Percentiles rank a stretch among this genome's conserved stretches.
Conservation (phyloP, 2,113 vertebrate genomes). For the Nothoprocta perdicaria region DNA sequence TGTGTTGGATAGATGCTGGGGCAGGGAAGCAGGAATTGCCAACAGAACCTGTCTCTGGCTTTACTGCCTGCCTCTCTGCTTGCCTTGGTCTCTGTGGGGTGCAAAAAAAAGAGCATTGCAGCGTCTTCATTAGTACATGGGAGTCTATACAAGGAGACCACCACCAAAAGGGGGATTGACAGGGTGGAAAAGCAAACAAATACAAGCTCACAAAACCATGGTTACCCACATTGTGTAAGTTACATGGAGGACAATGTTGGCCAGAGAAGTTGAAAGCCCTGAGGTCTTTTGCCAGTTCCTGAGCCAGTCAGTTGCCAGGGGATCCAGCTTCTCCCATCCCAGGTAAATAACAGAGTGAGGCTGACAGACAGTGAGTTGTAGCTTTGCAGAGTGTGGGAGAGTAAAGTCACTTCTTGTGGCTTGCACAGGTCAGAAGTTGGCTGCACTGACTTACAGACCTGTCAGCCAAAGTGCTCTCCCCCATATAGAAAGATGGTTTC, state of each 20-base stretch:
- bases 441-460: slow-evolving; percentile 49
- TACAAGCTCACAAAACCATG: neutral
- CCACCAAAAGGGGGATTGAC: neutral
- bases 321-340: neutral
- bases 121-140: neutral
- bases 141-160: neutral
- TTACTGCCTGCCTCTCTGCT: neutral
- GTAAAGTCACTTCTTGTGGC: slow-evolving; percentile 52
- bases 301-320: neutral
- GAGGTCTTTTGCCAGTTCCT: neutral
- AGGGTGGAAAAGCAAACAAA: neutral
- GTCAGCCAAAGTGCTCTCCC: slow-evolving; percentile 27
- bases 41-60: neutral
- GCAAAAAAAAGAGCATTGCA: neutral
- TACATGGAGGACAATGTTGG: neutral
- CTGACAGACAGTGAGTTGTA: slow-evolving; percentile 63
- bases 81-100: neutral
- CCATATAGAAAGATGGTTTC: fast-evolving
- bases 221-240: neutral
- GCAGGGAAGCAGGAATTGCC: neutral
- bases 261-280: neutral
- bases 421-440: slow-evolving; percentile 73
- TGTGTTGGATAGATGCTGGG: fast-evolving
- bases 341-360: neutral
- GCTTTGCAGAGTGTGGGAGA: slow-evolving; percentile 53